These are phyloP conservation scores for Tragelaphus oryx DNA, from an alignment of 2,797 vertebrate species.

Conservation along the genomic window DNA sequence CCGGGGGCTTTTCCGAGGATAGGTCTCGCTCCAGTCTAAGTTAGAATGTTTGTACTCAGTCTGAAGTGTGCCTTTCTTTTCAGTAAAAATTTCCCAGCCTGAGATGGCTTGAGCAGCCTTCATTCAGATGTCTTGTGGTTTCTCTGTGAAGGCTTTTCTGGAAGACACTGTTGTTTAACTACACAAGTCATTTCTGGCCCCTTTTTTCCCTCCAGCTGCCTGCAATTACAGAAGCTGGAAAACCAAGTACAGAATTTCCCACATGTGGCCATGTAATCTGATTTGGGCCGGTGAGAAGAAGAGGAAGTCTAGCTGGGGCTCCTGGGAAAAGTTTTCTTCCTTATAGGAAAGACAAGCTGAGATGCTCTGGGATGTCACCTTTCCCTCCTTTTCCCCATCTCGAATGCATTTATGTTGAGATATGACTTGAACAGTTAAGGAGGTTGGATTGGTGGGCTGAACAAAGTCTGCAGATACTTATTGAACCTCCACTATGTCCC, in stretches of 20 bases:
- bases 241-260: not conserved
- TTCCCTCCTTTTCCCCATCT: not conserved
- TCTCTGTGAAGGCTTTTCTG: constrained; percentile 1
- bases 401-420: not conserved
- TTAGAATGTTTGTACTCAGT: not conserved
- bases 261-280: not conserved
- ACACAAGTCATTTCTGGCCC: not conserved
- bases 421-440: not conserved
- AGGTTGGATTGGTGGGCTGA: not conserved
- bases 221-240: not conserved
- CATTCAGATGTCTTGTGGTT: not conserved
- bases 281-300: not conserved
- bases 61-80: not conserved
- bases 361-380: not conserved
- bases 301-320: not conserved
- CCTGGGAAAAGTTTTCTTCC: not conserved
- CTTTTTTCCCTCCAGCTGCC: not conserved
- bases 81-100: not conserved
- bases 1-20: not conserved
- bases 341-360: not conserved
- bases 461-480: not conserved
- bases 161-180: not conserved
- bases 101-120: not conserved
- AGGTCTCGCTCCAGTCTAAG: not conserved
- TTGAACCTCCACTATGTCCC: not conserved